A percentile compares a stretch with the other conserved stretches of the same genome.
Conservation (phyloP, 2,797 vertebrate species). For the Tokudaia tokunoshimensis region DNA sequence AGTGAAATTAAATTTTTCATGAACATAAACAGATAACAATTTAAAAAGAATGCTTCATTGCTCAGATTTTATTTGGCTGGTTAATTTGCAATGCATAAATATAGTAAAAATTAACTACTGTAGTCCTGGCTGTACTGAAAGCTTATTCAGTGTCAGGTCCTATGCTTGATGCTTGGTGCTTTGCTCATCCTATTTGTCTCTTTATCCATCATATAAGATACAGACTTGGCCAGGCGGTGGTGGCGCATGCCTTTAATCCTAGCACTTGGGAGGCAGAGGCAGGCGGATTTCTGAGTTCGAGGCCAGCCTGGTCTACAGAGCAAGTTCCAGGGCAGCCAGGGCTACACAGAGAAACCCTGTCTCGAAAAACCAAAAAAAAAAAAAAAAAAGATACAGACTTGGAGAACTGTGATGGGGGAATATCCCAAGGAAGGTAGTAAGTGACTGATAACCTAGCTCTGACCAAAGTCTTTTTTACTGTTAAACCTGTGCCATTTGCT, state of each 20-base stretch:
- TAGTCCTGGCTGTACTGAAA: neutral
- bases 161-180: neutral
- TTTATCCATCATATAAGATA: neutral
- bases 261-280: no score
- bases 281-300: no score
- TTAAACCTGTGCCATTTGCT: neutral
- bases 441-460: neutral
- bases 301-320: no score
- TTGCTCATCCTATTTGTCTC: neutral
- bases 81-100: constrained; percentile 47
- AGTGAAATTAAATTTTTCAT: constrained; percentile 52
- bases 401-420: neutral
- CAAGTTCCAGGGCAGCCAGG: no score
- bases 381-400: neutral
- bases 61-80: constrained; percentile 33
- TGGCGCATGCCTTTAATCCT: no score
- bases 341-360: no score
- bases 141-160: neutral
- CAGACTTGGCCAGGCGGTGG: no score
- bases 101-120: constrained; percentile 32
- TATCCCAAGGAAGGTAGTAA: neutral
- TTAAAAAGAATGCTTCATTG: constrained; percentile 34
- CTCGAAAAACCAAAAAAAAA: no score
- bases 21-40: constrained; percentile 34
- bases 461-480: neutral